A percentile compares a stretch with the other conserved stretches of the same genome.
Evolutionary conservation across 2,888 invertebrate species (phyloP).

Genomic region (Cantharis rustica): DNA sequence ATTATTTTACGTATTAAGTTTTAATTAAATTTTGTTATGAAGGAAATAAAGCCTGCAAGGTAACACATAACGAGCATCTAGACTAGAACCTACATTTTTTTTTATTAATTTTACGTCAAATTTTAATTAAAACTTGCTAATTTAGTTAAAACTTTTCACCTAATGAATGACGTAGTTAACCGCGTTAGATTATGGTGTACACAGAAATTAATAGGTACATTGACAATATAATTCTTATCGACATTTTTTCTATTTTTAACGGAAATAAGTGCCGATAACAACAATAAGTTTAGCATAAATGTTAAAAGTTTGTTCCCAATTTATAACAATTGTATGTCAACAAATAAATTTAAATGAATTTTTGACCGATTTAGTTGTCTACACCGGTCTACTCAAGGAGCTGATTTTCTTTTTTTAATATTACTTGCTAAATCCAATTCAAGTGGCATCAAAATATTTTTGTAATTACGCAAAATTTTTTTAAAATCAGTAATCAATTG

Average conservation of each 20-base stretch:
- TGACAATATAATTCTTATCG: not conserved
- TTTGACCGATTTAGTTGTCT: not conserved
- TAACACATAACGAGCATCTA: not conserved
- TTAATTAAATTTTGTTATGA: not conserved
- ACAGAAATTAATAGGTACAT: not conserved
- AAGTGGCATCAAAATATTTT: no score
- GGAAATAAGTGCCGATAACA: not conserved
- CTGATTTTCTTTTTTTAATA: no score
- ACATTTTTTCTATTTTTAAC: conserved; percentile 2
- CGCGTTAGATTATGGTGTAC: not conserved
- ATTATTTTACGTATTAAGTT: not conserved
- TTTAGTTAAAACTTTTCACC: not conserved
- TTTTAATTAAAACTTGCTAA: not conserved
- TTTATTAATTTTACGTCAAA: not conserved
- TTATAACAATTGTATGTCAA: not conserved
- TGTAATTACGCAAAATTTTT: no score
- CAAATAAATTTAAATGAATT: not conserved
- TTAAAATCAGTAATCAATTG: no score
- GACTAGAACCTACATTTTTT: not conserved
- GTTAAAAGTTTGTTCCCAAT: conserved; percentile 1
- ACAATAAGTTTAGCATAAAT: not conserved
- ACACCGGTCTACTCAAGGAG: no score
- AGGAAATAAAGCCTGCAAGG: not conserved
- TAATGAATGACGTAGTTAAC: not conserved
- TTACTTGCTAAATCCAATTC: no score